Conservation (phyloP, 2,797 vertebrate genomes). For the Chloroceryle amazona region DNA sequence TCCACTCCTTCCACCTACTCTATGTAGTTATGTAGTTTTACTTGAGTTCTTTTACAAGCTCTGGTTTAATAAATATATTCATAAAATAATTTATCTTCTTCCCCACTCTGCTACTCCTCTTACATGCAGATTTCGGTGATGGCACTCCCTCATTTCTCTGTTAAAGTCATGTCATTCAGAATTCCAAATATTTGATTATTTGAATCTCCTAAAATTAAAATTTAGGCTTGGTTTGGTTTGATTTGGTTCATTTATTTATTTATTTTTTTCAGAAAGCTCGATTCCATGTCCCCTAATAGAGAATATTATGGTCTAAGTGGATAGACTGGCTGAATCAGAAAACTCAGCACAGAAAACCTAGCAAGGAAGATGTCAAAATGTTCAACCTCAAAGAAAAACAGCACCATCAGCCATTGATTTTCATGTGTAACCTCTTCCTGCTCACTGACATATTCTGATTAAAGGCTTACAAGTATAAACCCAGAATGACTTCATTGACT, state of each 20-base stretch:
- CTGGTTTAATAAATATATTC: not conserved
- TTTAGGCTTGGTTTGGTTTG: not conserved
- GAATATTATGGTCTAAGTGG: not conserved
- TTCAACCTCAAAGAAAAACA: constrained; percentile 7
- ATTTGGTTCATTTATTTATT: not conserved
- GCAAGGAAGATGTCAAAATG: not conserved
- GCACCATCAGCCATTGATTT: constrained; percentile 26
- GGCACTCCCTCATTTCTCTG: not conserved
- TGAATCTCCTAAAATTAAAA: not conserved
- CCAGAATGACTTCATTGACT: not conserved
- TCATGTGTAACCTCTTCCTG: not conserved
- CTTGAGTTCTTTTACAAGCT: not conserved
- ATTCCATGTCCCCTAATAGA: not conserved
- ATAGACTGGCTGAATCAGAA: not conserved
- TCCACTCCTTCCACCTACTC: not conserved
- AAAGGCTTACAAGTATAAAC: constrained; percentile 20
- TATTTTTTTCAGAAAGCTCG: not conserved
- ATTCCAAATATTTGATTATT: not conserved
- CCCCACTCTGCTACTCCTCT: not conserved
- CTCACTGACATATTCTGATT: constrained; percentile 46
- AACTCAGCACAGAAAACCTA: not conserved
- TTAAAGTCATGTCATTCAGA: not conserved
- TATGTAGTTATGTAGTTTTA: not conserved
- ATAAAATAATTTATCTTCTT: not conserved
- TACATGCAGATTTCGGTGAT: not conserved